A percentile compares a stretch with the other conserved stretches of the same genome.
These are phyloP conservation scores for Epirrhoe tristata DNA, from an alignment of 2,888 invertebrate species.

Conservation along the genomic window DNA sequence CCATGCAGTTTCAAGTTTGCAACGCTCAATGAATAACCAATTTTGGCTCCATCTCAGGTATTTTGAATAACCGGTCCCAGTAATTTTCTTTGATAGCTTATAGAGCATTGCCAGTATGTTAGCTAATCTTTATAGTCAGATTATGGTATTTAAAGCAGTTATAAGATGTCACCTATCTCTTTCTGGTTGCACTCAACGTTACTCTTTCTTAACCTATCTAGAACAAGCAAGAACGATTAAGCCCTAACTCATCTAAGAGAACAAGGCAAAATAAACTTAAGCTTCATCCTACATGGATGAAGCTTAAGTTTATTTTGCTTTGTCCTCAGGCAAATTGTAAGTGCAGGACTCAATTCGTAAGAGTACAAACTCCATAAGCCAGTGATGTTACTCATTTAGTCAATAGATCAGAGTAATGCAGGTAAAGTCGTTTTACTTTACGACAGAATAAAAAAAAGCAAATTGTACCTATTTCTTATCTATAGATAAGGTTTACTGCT, in stretches of 20 bases:
- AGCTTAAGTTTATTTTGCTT: too few relatives aligned
- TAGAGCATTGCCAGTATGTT: too few relatives aligned
- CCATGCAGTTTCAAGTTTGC: constrained; percentile 17
- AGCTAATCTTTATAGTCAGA: too few relatives aligned
- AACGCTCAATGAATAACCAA: background rate
- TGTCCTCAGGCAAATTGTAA: background rate
- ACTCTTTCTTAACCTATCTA: too few relatives aligned
- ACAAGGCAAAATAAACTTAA: too few relatives aligned
- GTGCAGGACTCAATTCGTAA: constrained; percentile 24
- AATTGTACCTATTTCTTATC: constrained; percentile 54
- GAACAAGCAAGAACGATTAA: too few relatives aligned
- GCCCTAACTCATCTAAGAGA: too few relatives aligned
- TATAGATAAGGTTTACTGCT: constrained; percentile 62
- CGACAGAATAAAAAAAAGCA: constrained; percentile 47
- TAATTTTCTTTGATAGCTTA: background rate
- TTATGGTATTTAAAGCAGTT: too few relatives aligned
- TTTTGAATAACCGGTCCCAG: background rate
- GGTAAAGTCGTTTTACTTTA: constrained; percentile 47
- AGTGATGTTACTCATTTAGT: background rate
- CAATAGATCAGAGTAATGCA: constrained; percentile 30
- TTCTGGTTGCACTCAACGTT: too few relatives aligned
- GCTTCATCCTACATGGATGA: too few relatives aligned
- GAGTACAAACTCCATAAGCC: constrained; percentile 3
- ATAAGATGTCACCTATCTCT: too few relatives aligned
- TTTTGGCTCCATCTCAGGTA: background rate